Evolutionary conservation across 1,140 invertebrate genomes (phyloP).

Genomic region (Drosophila burlai): DNA sequence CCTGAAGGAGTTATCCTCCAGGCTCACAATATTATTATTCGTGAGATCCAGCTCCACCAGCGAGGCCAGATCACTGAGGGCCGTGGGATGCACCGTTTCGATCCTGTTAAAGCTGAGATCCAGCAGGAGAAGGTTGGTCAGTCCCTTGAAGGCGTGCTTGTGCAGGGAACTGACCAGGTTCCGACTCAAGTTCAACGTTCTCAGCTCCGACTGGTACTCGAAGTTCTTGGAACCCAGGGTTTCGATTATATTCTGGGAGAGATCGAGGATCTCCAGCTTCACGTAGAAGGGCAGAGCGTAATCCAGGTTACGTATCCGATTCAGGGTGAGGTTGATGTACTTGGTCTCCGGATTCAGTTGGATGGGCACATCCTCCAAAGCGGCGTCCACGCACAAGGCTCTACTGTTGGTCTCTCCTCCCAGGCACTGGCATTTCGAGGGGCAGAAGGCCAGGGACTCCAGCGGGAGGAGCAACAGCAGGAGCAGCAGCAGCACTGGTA

Average conservation of each 20-base stretch:
- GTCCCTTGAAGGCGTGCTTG: conserved; percentile 91
- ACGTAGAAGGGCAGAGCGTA: conserved; percentile 92
- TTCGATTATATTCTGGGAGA: conserved; percentile 92
- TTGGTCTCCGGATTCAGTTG: conserved; percentile 94
- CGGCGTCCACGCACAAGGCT: conserved; percentile 90
- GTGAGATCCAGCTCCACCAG: conserved; percentile 91
- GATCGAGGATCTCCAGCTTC: conserved; percentile 91
- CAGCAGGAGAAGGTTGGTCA: conserved; percentile 89
- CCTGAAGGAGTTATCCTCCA: conserved; percentile 90
- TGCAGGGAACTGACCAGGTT: conserved; percentile 90
- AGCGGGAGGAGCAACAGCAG: conserved; percentile 52
- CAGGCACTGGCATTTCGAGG: conserved; percentile 90
- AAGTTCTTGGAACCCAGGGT: conserved; percentile 92
- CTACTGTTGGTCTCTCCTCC: conserved; percentile 89
- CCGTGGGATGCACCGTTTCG: conserved; percentile 88
- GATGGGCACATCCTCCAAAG: conserved; percentile 93
- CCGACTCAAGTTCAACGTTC: conserved; percentile 90
- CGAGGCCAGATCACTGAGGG: conserved; percentile 90
- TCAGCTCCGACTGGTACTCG: conserved; percentile 89
- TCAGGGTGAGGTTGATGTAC: conserved; percentile 91
- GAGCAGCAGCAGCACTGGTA: conserved; percentile 27
- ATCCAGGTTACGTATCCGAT: conserved; percentile 90
- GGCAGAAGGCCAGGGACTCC: conserved; percentile 89
- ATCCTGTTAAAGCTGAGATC: conserved; percentile 93
- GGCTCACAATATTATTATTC: conserved; percentile 90